phyloP scores from a whole-genome alignment of 2,888 invertebrate species.

The Notodonta dromedarius region DNA sequence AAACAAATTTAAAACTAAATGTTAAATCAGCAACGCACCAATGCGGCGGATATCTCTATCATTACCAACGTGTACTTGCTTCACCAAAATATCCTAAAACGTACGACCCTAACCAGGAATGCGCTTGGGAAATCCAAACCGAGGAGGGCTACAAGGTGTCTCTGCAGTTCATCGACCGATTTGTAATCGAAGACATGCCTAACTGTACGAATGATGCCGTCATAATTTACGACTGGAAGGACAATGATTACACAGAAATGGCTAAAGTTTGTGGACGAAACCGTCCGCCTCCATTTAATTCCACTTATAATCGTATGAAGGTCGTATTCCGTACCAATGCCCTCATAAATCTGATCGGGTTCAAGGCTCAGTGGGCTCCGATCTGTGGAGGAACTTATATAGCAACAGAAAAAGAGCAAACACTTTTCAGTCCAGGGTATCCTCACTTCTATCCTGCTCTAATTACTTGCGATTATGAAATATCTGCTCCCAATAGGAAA shows the following conservation, averaged over 20 bases:
- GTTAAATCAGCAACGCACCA: slow-evolving; percentile 74
- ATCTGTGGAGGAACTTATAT: slow-evolving; percentile 89
- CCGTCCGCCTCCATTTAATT: slow-evolving; percentile 81
- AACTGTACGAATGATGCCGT: slow-evolving; percentile 91
- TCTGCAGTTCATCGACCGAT: slow-evolving; percentile 87
- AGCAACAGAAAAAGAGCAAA: slow-evolving; percentile 76
- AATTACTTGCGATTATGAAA: slow-evolving; percentile 87
- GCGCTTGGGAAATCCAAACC: slow-evolving; percentile 89
- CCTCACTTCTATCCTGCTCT: slow-evolving; percentile 85
- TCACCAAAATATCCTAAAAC: slow-evolving; percentile 85
- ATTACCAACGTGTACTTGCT: slow-evolving; percentile 65
- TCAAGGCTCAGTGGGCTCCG: slow-evolving; percentile 86
- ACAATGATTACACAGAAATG: slow-evolving; percentile 79
- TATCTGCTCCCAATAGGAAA: slow-evolving; percentile 74
- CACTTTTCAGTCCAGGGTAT: slow-evolving; percentile 90
- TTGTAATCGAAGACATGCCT: slow-evolving; percentile 87
- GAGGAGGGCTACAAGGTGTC: slow-evolving; percentile 87
- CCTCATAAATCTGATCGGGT: slow-evolving; percentile 88
- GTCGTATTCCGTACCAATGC: slow-evolving; percentile 89
- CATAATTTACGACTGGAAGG: slow-evolving; percentile 84
- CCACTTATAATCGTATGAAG: slow-evolving; percentile 87
- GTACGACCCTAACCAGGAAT: slow-evolving; percentile 90
- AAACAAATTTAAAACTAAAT: slow-evolving; percentile 49
- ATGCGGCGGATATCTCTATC: slow-evolving; percentile 87
- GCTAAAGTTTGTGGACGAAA: slow-evolving; percentile 88